phyloP scores from a whole-genome alignment of 1,140 invertebrate species.

The Orius insidiosus region DNA sequence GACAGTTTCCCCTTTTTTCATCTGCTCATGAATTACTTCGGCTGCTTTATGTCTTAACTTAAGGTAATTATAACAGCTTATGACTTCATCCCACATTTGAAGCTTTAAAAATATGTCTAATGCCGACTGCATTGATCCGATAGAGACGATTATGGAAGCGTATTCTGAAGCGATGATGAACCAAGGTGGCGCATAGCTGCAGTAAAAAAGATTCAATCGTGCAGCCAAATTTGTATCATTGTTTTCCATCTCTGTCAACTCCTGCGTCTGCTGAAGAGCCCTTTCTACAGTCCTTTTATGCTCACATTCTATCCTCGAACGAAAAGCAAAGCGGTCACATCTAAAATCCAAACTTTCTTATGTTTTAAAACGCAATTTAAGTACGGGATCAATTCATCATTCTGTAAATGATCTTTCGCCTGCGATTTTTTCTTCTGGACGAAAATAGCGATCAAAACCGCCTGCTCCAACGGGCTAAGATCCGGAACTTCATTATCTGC shows the following conservation, averaged over 20 bases:
- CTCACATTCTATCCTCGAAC: slow-evolving; percentile 56
- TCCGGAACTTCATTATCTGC: slow-evolving; percentile 31
- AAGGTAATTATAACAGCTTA: slow-evolving; percentile 72
- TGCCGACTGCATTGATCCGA: slow-evolving; percentile 71
- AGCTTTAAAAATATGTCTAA: slow-evolving; percentile 67
- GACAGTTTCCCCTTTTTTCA: slow-evolving; percentile 63
- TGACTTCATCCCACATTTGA: slow-evolving; percentile 83
- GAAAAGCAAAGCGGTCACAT: slow-evolving; percentile 31
- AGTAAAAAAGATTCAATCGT: slow-evolving; percentile 37
- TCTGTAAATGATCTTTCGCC: slow-evolving; percentile 54
- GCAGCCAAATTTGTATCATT: slow-evolving; percentile 22
- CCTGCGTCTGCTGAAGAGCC: slow-evolving; percentile 53
- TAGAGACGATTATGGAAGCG: slow-evolving; percentile 55
- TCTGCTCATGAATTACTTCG: slow-evolving; percentile 66
- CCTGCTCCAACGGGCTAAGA: slow-evolving; percentile 58
- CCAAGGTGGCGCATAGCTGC: slow-evolving; percentile 37
- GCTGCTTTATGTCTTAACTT: slow-evolving; percentile 75
- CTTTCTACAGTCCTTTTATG: slow-evolving; percentile 67
- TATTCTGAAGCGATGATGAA: slow-evolving; percentile 61
- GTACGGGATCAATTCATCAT: slow-evolving; percentile 66
- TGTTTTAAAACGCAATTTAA: slow-evolving; percentile 33
- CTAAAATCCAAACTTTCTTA: slow-evolving; percentile 29
- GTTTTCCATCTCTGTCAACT: slow-evolving; percentile 10
- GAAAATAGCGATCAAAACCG: slow-evolving; percentile 51
- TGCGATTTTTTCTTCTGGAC: slow-evolving; percentile 49